These are phyloP conservation scores for Sylvilagus bachmani DNA, from an alignment of 2,113 vertebrate species.

Conservation along the genomic window DNA sequence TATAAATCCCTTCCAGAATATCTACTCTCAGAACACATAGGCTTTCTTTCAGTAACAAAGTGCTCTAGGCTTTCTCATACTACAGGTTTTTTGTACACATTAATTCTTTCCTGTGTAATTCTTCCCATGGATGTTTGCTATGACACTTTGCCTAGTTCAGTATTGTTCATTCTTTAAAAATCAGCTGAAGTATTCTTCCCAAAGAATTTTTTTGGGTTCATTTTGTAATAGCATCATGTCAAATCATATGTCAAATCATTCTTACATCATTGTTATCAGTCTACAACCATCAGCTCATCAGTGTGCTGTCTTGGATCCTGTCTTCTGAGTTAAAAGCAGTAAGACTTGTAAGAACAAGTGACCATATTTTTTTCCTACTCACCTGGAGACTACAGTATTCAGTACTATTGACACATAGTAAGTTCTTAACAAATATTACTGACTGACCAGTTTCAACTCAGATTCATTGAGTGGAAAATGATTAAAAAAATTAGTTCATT, in stretches of 20 bases:
- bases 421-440: not conserved
- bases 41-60: not conserved
- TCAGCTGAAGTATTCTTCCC: not conserved
- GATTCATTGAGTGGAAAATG: not conserved
- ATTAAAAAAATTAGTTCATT: constrained; percentile 31
- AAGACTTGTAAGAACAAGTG: not conserved
- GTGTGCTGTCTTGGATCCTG: not conserved
- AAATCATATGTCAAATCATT: not conserved
- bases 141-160: not conserved
- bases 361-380: not conserved
- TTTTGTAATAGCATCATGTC: not conserved
- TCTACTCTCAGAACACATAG: not conserved
- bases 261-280: not conserved
- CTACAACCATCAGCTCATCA: not conserved
- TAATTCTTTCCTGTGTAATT: not conserved
- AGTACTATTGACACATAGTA: not conserved
- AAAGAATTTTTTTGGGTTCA: not conserved
- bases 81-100: not conserved
- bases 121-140: not conserved
- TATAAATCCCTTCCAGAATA: accelerated
- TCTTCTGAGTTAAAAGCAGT: not conserved
- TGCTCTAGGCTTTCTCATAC: not conserved
- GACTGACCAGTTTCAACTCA: not conserved
- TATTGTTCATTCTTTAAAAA: not conserved
- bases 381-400: not conserved